Evolutionary conservation across 2,113 vertebrate genomes (phyloP).

Genomic region (Albula glossodonta): DNA sequence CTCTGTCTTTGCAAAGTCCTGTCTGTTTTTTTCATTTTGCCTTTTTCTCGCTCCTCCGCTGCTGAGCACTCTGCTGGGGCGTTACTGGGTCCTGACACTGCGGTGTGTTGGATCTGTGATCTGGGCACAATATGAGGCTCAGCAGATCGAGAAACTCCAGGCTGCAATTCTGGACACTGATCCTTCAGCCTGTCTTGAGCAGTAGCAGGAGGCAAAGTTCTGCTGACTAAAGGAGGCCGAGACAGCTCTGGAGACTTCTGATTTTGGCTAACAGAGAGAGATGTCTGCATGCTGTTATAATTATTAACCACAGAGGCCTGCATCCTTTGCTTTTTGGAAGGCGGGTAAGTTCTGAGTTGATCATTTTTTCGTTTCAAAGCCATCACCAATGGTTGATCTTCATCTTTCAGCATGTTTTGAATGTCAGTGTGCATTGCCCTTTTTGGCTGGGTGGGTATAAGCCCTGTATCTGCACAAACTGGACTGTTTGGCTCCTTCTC

Average conservation of each 20-base stretch:
- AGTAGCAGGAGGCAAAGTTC: slow-evolving; percentile 42
- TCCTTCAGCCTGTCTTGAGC: slow-evolving; percentile 46
- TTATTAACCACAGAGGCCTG: slow-evolving; percentile 37
- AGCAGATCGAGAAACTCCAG: slow-evolving; percentile 54
- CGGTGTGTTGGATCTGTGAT: slow-evolving; percentile 38
- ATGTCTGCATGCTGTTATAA: neutral
- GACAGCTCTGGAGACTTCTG: slow-evolving; percentile 46
- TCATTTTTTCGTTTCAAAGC: slow-evolving; percentile 72
- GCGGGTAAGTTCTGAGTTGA: slow-evolving; percentile 63
- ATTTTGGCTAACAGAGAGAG: slow-evolving; percentile 16
- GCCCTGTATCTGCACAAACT: slow-evolving; percentile 24
- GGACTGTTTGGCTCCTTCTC: slow-evolving; percentile 43
- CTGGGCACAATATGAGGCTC: slow-evolving; percentile 51
- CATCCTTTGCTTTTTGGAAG: slow-evolving; percentile 81
- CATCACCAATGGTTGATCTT: slow-evolving; percentile 57
- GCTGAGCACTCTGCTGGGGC: slow-evolving; percentile 66
- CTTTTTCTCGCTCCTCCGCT: slow-evolving; percentile 77
- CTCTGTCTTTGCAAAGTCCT: slow-evolving; percentile 82
- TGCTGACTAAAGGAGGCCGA: slow-evolving; percentile 42
- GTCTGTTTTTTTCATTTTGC: slow-evolving; percentile 80
- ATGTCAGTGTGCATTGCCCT: slow-evolving; percentile 66
- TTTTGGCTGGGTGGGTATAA: slow-evolving; percentile 24
- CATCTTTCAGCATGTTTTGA: slow-evolving; percentile 56
- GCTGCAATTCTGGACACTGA: slow-evolving; percentile 41
- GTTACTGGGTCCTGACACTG: slow-evolving; percentile 25